phyloP scores from a whole-genome alignment of 2,113 vertebrate species.

The Phalacrocorax brasilianus region DNA sequence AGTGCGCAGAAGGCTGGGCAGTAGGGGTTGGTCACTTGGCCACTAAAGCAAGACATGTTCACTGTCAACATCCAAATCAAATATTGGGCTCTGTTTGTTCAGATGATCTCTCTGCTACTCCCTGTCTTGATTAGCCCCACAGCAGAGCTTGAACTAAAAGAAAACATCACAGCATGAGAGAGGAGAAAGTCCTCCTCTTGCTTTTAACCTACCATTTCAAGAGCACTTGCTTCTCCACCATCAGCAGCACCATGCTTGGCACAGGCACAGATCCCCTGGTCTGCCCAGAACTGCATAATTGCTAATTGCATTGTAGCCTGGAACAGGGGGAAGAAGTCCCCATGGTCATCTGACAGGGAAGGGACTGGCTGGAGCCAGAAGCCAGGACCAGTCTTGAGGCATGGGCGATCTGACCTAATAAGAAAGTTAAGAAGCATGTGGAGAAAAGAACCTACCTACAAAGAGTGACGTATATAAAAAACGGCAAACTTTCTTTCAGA shows the following conservation, averaged over 20 bases:
- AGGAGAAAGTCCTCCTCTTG: background rate
- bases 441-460: background rate
- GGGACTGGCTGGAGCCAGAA: background rate
- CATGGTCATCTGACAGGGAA: background rate
- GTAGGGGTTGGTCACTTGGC: background rate
- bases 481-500: background rate
- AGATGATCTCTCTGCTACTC: background rate
- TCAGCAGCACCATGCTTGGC: background rate
- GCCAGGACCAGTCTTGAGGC: background rate
- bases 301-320: background rate
- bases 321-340: background rate
- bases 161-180: background rate
- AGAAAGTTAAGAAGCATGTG: background rate
- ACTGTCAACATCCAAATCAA: background rate
- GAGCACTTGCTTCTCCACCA: background rate
- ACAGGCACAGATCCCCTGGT: background rate
- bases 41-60: background rate
- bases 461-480: background rate
- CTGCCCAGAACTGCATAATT: background rate
- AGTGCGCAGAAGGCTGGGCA: constrained; percentile 11
- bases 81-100: background rate
- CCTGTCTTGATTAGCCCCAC: background rate
- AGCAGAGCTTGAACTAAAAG: background rate
- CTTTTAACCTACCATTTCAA: background rate
- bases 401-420: background rate